Percentiles rank a stretch among this genome's conserved stretches.
These are phyloP conservation scores for Diacarnus erythraeanus DNA, from an alignment of 37 sponge, comb jelly and placozoan species.

Conservation along the genomic window DNA sequence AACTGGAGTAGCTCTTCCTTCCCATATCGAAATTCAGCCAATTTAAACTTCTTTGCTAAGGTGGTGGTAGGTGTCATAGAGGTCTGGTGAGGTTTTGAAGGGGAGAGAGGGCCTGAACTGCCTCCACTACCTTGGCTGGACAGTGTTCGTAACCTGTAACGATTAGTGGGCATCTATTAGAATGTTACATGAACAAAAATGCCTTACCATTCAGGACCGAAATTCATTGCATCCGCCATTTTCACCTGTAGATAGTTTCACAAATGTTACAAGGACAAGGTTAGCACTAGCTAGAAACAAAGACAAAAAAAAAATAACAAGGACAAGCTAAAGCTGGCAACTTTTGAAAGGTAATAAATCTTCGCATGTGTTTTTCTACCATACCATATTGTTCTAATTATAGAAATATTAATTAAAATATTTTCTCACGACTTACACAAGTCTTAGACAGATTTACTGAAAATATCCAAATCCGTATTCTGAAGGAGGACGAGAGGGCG, in stretches of 20 bases:
- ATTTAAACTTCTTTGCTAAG: constrained; percentile 22
- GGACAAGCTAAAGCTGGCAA: not conserved
- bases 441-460: too few species aligned
- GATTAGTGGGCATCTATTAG: constrained; percentile 10
- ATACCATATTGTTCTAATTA: not conserved
- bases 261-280: not conserved
- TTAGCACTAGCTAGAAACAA: not conserved
- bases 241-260: not conserved
- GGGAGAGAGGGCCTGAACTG: constrained; percentile 11
- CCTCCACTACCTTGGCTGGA: constrained; percentile 23
- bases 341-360: not conserved
- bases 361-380: not conserved
- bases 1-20: constrained; percentile 75
- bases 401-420: not conserved
- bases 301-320: not conserved
- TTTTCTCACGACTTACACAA: too few species aligned
- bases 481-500: too few species aligned
- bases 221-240: constrained; percentile 64
- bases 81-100: not conserved
- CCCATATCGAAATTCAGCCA: constrained; percentile 80
- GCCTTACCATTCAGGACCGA: constrained; percentile 59
- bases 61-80: constrained; percentile 1
- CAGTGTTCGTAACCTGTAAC: constrained; percentile 43
- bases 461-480: too few species aligned
- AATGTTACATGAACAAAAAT: not conserved